Evolutionary conservation across 2,113 vertebrate species (phyloP), one percentile per base, ranked within the genome.

Genomic region (Colistium nudipinnis): DNA sequence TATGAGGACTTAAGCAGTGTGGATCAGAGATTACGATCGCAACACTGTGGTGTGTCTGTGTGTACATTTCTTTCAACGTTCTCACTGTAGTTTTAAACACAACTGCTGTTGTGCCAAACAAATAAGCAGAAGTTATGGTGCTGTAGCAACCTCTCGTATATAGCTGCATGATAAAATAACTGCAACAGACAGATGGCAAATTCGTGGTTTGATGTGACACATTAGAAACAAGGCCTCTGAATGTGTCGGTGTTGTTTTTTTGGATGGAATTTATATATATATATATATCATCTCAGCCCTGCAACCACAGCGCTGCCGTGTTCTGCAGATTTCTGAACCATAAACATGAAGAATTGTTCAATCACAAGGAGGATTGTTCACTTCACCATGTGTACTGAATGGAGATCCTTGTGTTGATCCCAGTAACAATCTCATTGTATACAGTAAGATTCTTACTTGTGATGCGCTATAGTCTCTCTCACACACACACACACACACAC

Each of bases 1-100:
- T 73, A 80, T 87, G 85, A 83, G 84, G 84, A 89, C 87, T 88
- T 85, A 78, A 70, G 69, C 44, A 6, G 44, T 62, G 74, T 56
- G 70, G 69, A 76, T 79, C 80, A 81, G 54, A 71, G 81, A 86
- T 68, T 79, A 88, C 78, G 80, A 69, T 73, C 54, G 60, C 52
- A 64, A 45, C 57, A 62, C 51, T 48, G 73, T 65, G 70, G 35
- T 52, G 20, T 30, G 28, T 62, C 47, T 31, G 19, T 74, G 55
- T 47, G 33, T 49, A 1, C 24, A 43, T 16, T 62, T 63, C 25
- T 30, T 38, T 35, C 3, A 3, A 6, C 4, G 1, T 55, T 70
- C 43, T 57, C 17, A 3, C 30, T 36, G 45, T 10, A 62, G 49
- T 38, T 54, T 68, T 39, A 24, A 67, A 49, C 28, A 52, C 27